A percentile compares a stretch with the other conserved stretches of the same genome.
These are phyloP conservation scores for Peromyscus polionotus DNA, from an alignment of 2,113 vertebrate genomes.

Conservation along the genomic window DNA sequence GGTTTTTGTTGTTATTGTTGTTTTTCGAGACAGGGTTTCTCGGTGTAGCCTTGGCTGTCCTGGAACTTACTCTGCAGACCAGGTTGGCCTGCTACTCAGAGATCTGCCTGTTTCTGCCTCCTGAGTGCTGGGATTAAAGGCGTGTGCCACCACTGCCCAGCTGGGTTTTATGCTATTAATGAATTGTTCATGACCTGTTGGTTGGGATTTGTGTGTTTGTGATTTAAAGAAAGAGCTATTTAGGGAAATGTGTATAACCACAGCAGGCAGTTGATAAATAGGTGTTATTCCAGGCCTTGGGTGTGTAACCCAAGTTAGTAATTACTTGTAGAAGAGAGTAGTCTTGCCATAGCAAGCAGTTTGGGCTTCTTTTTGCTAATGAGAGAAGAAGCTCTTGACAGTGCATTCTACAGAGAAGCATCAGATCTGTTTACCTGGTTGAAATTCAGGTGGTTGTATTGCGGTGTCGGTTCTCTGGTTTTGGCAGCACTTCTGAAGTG, in stretches of 20 bases:
- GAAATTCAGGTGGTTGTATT: slow-evolving; percentile 94
- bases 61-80: neutral
- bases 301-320: slow-evolving; percentile 62
- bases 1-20: neutral
- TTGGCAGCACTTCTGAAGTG: slow-evolving; percentile 93
- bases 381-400: slow-evolving; percentile 75
- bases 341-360: slow-evolving; percentile 65
- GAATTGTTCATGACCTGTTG: slow-evolving; percentile 6
- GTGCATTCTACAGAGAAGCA: slow-evolving; percentile 75
- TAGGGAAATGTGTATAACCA: neutral
- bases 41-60: neutral
- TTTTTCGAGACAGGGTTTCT: neutral
- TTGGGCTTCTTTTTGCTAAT: slow-evolving; percentile 64
- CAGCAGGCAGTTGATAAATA: neutral
- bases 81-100: neutral
- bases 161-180: neutral
- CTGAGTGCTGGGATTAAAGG: neutral
- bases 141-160: neutral
- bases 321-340: slow-evolving; percentile 66
- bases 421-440: slow-evolving; percentile 92
- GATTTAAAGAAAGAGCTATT: slow-evolving; percentile 62
- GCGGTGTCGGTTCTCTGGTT: slow-evolving; percentile 91
- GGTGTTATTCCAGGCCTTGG: slow-evolving; percentile 60
- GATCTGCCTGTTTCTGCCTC: neutral
- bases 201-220: slow-evolving; percentile 39